Evolutionary conservation across 2,797 vertebrate genomes (phyloP), one percentile per base, ranked within the genome.

Genomic region (Glyptemys insculpta): DNA sequence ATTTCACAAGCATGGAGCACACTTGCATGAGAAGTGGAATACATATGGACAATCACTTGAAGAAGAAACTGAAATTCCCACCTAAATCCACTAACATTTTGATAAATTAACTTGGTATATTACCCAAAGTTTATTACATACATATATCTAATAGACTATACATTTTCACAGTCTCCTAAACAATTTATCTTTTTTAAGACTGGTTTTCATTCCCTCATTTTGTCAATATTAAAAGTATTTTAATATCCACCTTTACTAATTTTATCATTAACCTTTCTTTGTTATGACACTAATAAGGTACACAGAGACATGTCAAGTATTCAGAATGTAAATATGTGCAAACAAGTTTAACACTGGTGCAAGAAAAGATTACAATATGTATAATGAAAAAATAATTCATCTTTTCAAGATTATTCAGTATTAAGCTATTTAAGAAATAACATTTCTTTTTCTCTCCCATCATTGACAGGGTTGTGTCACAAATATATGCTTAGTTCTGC

Each of bases 401-500:
- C 84, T 74, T 92, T 85, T 85, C 91, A 79, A 59, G 78, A 76
- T 94, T 88, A 93, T 72, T 53, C 94, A 96, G 90, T 84, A 80
- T 4, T 87, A 94, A 97, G 91, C 81, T 86, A 93, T 49, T 83
- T 44, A 29, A 31, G 27, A 83, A 91, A 80, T 83, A 92, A 50
- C 31, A 16, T 3, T 79, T 81, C 87, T 97, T 96, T 83, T 44
- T 68, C 72, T 87, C 54, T 94, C 86, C 62, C 91, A 53, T 44
- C 56, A 49, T 8, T 88, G 95, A 88, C 95, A 88, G 41, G 92
- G 83, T 49, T 92, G 89, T 81, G 93, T 95, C 86, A 62, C 92
- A 97, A 94, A 94, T 84, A 95, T 41, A 92, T 21, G 84, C 88
- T 96, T 80, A 34, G 95, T 96, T 97, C 97, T 96, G 97, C 97